Percentiles rank a stretch among this genome's conserved stretches.
Conservation (phyloP, 1,140 invertebrate species). For the Megalopta genalis region DNA sequence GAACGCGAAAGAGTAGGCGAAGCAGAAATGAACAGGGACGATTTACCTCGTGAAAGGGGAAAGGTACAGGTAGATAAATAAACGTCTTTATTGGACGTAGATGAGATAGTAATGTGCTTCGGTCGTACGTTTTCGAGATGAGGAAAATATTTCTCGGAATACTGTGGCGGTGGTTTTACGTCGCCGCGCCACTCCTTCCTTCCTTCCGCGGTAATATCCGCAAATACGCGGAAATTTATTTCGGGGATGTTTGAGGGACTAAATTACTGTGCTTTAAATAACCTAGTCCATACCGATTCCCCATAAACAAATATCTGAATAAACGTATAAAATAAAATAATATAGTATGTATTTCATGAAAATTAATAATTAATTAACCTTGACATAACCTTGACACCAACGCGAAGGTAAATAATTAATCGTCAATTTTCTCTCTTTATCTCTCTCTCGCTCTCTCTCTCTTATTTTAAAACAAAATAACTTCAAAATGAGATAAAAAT, state of each 20-base stretch:
- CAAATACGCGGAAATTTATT: conserved; percentile 14
- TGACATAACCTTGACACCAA: no score
- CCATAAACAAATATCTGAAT: background rate
- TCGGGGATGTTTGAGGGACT: background rate
- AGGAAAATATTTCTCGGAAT: conserved; percentile 29
- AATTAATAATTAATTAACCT: no score
- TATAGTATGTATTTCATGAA: no score
- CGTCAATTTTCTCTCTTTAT: no score
- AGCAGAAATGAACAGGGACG: background rate
- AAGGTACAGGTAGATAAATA: conserved; percentile 33
- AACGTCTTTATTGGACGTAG: conserved; percentile 38
- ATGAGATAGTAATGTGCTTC: conserved; percentile 38
- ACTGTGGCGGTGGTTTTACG: background rate
- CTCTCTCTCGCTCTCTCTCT: no score
- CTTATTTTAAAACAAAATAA: no score
- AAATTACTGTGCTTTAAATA: no score
- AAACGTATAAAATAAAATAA: no score
- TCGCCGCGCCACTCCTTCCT: background rate
- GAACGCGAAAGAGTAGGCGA: background rate
- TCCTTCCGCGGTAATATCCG: background rate
- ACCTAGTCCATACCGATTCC: background rate
- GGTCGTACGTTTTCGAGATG: conserved; percentile 20
- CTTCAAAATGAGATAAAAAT: no score
- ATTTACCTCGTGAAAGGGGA: background rate
- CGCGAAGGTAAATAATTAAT: no score